Evolutionary conservation across 2,113 vertebrate genomes (phyloP).

Genomic region (Trogon melanurus): DNA sequence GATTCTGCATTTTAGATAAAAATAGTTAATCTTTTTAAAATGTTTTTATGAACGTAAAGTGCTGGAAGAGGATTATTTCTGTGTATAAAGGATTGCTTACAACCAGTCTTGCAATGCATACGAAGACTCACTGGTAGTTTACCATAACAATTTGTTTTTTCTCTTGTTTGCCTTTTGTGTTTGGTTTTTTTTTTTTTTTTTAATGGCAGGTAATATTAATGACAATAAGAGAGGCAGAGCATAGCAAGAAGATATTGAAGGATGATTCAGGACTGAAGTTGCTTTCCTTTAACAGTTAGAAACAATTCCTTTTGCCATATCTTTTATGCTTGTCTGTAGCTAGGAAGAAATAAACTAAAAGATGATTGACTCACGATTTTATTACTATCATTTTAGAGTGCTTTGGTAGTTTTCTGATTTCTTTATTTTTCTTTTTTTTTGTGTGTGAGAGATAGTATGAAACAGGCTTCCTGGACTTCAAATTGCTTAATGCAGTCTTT

Average conservation of each 20-base stretch:
- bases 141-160: not conserved
- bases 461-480: not conserved
- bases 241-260: not conserved
- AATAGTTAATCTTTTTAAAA: not conserved
- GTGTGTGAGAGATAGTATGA: not conserved
- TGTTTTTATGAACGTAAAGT: not conserved
- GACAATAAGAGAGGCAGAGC: not conserved
- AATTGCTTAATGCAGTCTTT: not conserved
- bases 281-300: not conserved
- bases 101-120: not conserved
- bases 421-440: not conserved
- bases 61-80: not conserved
- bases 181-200: not conserved
- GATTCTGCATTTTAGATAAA: not conserved
- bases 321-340: not conserved
- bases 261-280: not conserved
- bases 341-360: not conserved
- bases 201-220: not conserved
- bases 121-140: not conserved
- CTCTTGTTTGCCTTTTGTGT: no score
- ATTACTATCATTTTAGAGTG: not conserved
- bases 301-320: not conserved
- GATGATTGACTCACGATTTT: not conserved
- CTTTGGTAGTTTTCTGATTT: not conserved
- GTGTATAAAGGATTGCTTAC: not conserved